Evolutionary conservation across 2,797 vertebrate species (phyloP).

Genomic region (Propithecus deckenii): DNA sequence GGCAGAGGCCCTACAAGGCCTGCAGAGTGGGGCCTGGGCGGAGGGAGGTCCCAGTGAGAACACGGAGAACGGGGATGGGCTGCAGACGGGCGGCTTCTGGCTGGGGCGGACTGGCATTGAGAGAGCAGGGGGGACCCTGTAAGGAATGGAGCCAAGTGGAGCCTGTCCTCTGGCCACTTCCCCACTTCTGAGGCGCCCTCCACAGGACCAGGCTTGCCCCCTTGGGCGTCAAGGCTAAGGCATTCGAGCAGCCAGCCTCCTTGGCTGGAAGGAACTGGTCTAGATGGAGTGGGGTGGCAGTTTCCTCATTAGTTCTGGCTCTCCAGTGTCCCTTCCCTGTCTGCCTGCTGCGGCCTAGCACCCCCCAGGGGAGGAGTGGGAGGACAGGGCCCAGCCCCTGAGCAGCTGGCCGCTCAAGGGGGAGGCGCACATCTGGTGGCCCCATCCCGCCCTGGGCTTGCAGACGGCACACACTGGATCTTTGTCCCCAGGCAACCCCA

Average conservation of each 20-base stretch:
- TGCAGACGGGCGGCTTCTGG: neutral
- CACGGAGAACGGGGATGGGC: neutral
- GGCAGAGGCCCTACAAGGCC: neutral
- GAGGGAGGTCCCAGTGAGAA: neutral
- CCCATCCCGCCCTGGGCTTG: neutral
- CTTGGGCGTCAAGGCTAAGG: neutral
- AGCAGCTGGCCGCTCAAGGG: slow-evolving; percentile 48
- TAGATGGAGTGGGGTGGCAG: neutral
- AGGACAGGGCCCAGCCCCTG: neutral
- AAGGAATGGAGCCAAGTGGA: neutral
- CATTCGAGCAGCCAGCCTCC: neutral
- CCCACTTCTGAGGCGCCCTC: neutral
- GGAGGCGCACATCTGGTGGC: slow-evolving; percentile 61
- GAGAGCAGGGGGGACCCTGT: neutral
- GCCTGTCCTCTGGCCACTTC: neutral
- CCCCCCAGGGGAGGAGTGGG: slow-evolving; percentile 6
- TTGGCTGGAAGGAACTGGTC: neutral
- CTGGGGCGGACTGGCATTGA: neutral
- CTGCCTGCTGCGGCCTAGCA: neutral
- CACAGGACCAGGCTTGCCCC: neutral
- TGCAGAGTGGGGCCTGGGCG: neutral
- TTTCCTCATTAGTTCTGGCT: slow-evolving; percentile 48
- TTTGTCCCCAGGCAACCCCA: slow-evolving; percentile 70
- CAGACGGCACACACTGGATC: slow-evolving; percentile 49
- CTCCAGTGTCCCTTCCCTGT: neutral